Conservation (phyloP, 2,113 vertebrate species). For the Suricata suricatta region DNA sequence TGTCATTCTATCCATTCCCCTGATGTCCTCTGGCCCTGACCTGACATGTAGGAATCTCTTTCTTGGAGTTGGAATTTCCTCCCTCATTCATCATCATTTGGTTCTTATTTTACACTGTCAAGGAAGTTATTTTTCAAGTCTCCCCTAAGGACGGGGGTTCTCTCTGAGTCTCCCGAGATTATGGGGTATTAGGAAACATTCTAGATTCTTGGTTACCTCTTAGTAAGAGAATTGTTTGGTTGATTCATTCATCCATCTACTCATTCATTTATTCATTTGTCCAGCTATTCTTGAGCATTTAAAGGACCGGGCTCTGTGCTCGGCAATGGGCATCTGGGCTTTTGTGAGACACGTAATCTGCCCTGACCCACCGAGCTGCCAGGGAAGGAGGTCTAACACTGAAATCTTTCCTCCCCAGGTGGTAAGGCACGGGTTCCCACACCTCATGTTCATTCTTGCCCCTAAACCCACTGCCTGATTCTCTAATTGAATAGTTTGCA, state of each 20-base stretch:
- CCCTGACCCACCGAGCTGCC: neutral
- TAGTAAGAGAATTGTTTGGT: neutral
- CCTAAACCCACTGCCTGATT: constrained; percentile 58
- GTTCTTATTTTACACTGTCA: neutral
- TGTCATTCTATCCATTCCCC: neutral
- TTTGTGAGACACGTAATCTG: neutral
- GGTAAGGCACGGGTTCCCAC: neutral
- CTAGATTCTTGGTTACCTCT: neutral
- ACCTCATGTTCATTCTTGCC: neutral
- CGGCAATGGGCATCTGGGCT: neutral
- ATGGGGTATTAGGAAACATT: neutral
- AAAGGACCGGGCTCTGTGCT: neutral
- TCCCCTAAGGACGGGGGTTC: neutral
- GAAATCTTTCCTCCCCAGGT: neutral
- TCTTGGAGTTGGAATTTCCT: neutral
- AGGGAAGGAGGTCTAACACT: neutral
- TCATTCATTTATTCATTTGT: neutral
- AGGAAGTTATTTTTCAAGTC: constrained; percentile 10
- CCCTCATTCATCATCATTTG: neutral
- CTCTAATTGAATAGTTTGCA: constrained; percentile 68
- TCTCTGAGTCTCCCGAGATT: neutral
- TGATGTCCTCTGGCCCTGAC: neutral
- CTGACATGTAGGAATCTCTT: neutral
- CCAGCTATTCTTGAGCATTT: neutral
- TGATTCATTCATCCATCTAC: neutral